Percentiles rank a stretch among this genome's conserved stretches.
phyloP scores from a whole-genome alignment of 2,113 vertebrate species.

The Oreotrochilus melanogaster region DNA sequence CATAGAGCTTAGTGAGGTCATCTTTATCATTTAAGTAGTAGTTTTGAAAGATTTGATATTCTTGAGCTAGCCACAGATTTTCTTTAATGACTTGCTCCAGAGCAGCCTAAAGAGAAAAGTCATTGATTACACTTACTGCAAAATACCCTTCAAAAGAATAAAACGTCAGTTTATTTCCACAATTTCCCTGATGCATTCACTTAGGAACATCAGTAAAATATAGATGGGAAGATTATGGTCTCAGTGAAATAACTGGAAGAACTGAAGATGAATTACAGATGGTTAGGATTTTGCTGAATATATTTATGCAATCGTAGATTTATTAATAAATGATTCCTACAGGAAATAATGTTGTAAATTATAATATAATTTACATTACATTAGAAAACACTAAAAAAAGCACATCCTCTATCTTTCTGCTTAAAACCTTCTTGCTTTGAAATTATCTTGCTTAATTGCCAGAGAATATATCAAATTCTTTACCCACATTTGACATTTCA shows the following conservation, averaged over 20 bases:
- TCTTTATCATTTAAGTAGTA: conserved; percentile 52
- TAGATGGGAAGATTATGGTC: neutral
- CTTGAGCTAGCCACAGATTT: conserved; percentile 68
- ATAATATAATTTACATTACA: neutral
- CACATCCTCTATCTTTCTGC: neutral
- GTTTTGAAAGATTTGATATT: conserved; percentile 58
- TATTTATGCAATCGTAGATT: neutral
- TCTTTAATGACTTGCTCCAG: conserved; percentile 53
- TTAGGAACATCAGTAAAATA: neutral
- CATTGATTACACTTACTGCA: neutral
- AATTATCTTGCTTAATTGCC: neutral
- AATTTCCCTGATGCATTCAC: neutral
- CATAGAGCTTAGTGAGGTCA: conserved; percentile 22
- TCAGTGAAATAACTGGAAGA: neutral
- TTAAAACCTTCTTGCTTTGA: neutral
- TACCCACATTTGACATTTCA: neutral
- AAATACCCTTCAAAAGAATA: neutral
- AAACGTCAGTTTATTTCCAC: neutral
- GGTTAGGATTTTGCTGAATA: neutral
- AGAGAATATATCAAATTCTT: neutral
- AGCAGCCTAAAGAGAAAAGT: conserved; percentile 43
- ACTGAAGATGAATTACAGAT: neutral
- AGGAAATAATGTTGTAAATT: neutral
- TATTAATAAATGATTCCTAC: neutral
- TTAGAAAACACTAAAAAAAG: neutral